phyloP scores from a whole-genome alignment of 1,140 invertebrate species.

The Trissolcus basalis region DNA sequence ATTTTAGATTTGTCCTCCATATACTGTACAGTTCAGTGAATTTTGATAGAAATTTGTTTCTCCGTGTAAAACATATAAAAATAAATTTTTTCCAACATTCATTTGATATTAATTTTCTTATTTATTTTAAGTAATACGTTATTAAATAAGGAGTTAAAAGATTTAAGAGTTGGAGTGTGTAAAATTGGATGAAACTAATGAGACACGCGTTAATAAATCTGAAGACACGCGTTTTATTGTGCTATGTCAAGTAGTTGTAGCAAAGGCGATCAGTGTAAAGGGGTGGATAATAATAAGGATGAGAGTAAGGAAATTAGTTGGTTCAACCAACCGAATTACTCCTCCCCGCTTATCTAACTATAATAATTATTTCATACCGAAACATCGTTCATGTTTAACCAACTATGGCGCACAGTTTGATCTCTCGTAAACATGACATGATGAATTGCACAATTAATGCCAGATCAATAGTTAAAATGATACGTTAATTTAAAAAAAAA shows the following conservation, averaged over 20 bases:
- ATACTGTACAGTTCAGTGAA: no score
- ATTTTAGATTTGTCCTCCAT: no score
- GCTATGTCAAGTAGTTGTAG: slow-evolving; percentile 40
- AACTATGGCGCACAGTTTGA: neutral
- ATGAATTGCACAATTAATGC: no score
- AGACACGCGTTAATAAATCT: slow-evolving; percentile 42
- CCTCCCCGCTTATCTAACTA: slow-evolving; percentile 26
- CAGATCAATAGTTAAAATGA: no score
- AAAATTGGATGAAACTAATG: slow-evolving; percentile 40
- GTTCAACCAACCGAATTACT: slow-evolving; percentile 41
- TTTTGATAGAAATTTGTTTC: no score
- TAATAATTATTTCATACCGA: slow-evolving; percentile 51
- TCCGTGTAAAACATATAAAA: no score
- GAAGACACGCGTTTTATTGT: slow-evolving; percentile 38
- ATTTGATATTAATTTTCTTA: no score
- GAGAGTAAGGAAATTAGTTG: slow-evolving; percentile 61
- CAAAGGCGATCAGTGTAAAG: slow-evolving; percentile 50
- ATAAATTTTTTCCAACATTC: no score
- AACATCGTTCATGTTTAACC: slow-evolving; percentile 37
- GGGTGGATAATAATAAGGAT: slow-evolving; percentile 60
- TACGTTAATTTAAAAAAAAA: no score
- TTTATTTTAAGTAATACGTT: no score
- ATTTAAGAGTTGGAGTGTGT: neutral
- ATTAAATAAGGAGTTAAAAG: slow-evolving; percentile 1
- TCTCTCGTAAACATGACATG: no score